Percentiles rank a stretch among this genome's conserved stretches.
Conservation (phyloP, 2,888 invertebrate species). For the Crocallis elinguaria region DNA sequence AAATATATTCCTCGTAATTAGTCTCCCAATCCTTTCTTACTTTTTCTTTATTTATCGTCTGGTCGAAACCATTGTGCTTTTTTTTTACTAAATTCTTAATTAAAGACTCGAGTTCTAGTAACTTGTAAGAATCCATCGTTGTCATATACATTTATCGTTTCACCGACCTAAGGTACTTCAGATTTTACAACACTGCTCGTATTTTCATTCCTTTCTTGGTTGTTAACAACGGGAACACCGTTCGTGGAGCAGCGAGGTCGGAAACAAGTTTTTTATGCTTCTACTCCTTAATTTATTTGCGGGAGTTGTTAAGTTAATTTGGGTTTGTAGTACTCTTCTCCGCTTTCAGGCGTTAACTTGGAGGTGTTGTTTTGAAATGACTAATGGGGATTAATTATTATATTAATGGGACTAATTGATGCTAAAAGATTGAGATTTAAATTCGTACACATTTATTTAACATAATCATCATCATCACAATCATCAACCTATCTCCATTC, state of each 20-base stretch:
- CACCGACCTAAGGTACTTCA: background rate
- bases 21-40: too few species aligned
- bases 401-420: too few species aligned
- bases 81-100: too few species aligned
- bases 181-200: background rate
- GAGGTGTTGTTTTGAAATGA: constrained; percentile 2
- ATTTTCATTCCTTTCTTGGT: constrained; percentile 9
- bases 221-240: constrained; percentile 39
- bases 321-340: constrained; percentile 23
- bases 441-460: too few species aligned
- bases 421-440: too few species aligned
- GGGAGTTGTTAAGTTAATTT: constrained; percentile 53
- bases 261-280: constrained; percentile 42
- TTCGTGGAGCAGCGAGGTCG: constrained; percentile 20
- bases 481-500: too few species aligned
- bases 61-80: too few species aligned
- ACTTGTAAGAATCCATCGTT: too few species aligned
- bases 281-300: constrained; percentile 46
- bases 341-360: background rate
- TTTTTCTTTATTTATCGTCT: too few species aligned
- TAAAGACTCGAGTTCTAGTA: too few species aligned
- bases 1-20: too few species aligned
- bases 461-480: too few species aligned
- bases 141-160: background rate
- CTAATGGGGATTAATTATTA: background rate